Percentiles rank a stretch among this genome's conserved stretches.
These are phyloP conservation scores for Adoxophyes honmai DNA, from an alignment of 1,140 invertebrate genomes.

Conservation along the genomic window DNA sequence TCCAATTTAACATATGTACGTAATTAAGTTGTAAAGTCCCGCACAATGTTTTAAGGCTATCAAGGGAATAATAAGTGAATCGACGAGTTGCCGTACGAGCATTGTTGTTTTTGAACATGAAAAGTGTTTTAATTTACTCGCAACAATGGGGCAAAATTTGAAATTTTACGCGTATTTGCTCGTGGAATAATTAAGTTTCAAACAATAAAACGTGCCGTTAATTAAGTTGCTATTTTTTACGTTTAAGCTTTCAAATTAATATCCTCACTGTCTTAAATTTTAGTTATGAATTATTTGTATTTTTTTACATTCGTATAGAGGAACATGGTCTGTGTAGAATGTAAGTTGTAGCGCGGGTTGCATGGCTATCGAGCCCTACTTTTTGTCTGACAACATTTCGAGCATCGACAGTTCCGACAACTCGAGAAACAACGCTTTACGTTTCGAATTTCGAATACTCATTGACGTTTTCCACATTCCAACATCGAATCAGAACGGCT, in stretches of 20 bases:
- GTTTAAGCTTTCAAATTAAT: too few relatives aligned
- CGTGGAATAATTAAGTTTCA: slow-evolving; percentile 4
- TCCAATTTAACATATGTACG: slow-evolving; percentile 67
- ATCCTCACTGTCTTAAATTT: too few relatives aligned
- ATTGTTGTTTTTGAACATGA: slow-evolving; percentile 21
- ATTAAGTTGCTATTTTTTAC: not conserved
- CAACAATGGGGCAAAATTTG: slow-evolving; percentile 43
- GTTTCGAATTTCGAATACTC: slow-evolving; percentile 56
- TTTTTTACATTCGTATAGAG: too few relatives aligned
- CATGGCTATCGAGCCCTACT: slow-evolving; percentile 31
- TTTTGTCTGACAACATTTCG: slow-evolving; percentile 45
- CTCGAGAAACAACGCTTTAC: slow-evolving; percentile 44
- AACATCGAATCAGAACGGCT: slow-evolving; percentile 32
- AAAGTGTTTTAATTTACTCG: slow-evolving; percentile 46
- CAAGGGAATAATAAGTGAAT: slow-evolving; percentile 33
- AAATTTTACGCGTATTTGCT: slow-evolving; percentile 13
- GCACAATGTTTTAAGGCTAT: slow-evolving; percentile 53
- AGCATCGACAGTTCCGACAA: slow-evolving; percentile 32
- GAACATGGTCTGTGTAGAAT: not conserved
- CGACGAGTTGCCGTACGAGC: slow-evolving; percentile 26
- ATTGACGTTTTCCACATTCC: slow-evolving; percentile 49
- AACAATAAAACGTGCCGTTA: not conserved
- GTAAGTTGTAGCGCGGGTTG: not conserved
- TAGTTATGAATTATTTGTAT: too few relatives aligned
- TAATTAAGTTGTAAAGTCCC: slow-evolving; percentile 71